phyloP scores from a whole-genome alignment of 2,888 invertebrate species.

The Stratiomys singularior region DNA sequence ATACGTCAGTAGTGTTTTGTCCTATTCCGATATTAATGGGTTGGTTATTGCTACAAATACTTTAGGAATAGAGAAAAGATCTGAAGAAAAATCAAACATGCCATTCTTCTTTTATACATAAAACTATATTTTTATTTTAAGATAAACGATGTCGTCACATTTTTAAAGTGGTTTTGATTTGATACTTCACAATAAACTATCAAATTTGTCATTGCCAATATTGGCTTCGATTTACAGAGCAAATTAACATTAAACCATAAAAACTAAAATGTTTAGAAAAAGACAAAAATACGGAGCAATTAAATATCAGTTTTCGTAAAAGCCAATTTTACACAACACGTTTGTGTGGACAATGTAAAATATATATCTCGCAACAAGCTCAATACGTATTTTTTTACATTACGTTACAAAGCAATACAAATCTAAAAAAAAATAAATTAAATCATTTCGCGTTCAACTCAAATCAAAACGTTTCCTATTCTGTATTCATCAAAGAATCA shows the following conservation, averaged over 20 bases:
- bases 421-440: too few relatives aligned
- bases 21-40: too few relatives aligned
- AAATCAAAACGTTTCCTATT: neutral
- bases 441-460: neutral
- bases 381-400: too few relatives aligned
- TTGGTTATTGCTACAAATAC: neutral
- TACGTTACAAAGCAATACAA: too few relatives aligned
- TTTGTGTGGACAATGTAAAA: too few relatives aligned
- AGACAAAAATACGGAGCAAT: slow-evolving; percentile 2
- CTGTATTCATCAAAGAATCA: neutral
- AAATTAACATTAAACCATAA: slow-evolving; percentile 10
- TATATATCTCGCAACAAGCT: too few relatives aligned
- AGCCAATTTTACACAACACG: neutral
- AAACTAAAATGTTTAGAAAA: slow-evolving; percentile 43
- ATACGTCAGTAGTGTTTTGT: too few relatives aligned
- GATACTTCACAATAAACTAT: neutral
- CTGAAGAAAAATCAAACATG: slow-evolving; percentile 24
- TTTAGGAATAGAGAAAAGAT: slow-evolving; percentile 9
- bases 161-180: slow-evolving; percentile 6
- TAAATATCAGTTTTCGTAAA: neutral
- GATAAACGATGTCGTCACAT: slow-evolving; percentile 13
- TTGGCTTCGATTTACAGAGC: neutral
- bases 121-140: slow-evolving; percentile 24
- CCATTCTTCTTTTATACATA: slow-evolving; percentile 22
- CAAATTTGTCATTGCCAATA: neutral